phyloP scores from a whole-genome alignment of 2,113 vertebrate species.

The Ginglymostoma cirratum region DNA sequence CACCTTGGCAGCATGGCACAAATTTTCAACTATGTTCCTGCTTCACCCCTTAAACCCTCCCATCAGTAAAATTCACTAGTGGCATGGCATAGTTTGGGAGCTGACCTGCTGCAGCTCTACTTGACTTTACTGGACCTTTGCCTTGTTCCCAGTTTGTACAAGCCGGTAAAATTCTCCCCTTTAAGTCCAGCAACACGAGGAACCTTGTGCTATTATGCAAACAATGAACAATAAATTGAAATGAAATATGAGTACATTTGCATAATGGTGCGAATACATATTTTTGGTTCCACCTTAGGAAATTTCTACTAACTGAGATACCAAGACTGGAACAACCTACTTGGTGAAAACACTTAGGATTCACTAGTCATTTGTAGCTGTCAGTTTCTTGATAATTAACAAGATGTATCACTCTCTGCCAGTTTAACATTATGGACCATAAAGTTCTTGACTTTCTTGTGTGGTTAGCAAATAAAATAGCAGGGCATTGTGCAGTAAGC shows the following conservation, averaged over 20 bases:
- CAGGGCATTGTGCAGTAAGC: background rate
- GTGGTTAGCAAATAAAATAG: background rate
- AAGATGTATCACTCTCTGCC: background rate
- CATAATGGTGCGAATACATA: background rate
- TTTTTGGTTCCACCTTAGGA: background rate
- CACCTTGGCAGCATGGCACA: background rate
- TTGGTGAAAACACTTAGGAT: background rate
- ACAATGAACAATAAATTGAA: background rate
- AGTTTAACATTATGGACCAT: background rate
- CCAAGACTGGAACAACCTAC: background rate
- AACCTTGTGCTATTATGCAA: background rate
- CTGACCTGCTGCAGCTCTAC: background rate
- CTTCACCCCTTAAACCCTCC: too few species aligned
- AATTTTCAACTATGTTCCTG: background rate
- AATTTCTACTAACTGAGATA: background rate
- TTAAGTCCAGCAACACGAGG: background rate
- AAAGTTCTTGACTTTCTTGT: background rate
- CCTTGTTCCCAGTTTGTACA: background rate
- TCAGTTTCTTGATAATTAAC: background rate
- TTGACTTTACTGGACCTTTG: background rate
- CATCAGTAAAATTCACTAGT: background rate
- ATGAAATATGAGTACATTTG: background rate
- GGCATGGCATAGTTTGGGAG: too few species aligned
- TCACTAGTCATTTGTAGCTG: background rate
- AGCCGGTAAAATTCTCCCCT: background rate